These are phyloP conservation scores for Vanacampus margaritifer DNA, from an alignment of 2,113 vertebrate genomes.

Conservation along the genomic window DNA sequence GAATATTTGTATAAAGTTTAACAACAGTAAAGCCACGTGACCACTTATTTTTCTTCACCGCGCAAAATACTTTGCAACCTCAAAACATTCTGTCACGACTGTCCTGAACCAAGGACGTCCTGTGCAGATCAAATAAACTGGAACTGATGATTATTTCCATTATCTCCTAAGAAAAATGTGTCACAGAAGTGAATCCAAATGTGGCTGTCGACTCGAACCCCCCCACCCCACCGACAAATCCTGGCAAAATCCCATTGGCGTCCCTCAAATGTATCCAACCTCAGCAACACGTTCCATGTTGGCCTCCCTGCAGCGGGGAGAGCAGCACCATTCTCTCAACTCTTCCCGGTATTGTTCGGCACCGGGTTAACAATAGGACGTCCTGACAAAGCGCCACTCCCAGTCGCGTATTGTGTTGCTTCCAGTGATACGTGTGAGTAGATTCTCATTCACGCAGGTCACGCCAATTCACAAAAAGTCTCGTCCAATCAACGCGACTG, in stretches of 20 bases:
- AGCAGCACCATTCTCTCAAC: conserved; percentile 42
- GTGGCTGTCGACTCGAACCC: too few relatives aligned
- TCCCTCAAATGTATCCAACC: conserved; percentile 15
- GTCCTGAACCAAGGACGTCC: not conserved
- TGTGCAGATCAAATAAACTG: not conserved
- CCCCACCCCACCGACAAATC: not conserved
- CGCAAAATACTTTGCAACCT: too few relatives aligned
- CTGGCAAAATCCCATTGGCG: not conserved
- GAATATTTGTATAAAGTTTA: too few relatives aligned
- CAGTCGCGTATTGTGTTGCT: conserved; percentile 47
- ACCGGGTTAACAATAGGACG: conserved; percentile 54
- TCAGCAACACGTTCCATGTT: conserved; percentile 21
- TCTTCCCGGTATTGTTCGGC: conserved; percentile 42
- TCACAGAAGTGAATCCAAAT: not conserved
- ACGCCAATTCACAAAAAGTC: conserved; percentile 27
- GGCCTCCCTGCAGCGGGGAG: conserved; percentile 22
- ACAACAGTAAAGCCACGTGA: too few relatives aligned
- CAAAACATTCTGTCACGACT: not conserved
- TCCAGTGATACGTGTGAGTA: not conserved
- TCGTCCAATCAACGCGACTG: not conserved
- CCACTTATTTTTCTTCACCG: too few relatives aligned
- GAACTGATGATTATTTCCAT: not conserved
- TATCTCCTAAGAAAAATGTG: too few relatives aligned
- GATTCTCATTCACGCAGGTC: not conserved
- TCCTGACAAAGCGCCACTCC: conserved; percentile 42